Evolutionary conservation across 2,888 invertebrate genomes (phyloP).

Genomic region (Scrobipalpa costella): DNA sequence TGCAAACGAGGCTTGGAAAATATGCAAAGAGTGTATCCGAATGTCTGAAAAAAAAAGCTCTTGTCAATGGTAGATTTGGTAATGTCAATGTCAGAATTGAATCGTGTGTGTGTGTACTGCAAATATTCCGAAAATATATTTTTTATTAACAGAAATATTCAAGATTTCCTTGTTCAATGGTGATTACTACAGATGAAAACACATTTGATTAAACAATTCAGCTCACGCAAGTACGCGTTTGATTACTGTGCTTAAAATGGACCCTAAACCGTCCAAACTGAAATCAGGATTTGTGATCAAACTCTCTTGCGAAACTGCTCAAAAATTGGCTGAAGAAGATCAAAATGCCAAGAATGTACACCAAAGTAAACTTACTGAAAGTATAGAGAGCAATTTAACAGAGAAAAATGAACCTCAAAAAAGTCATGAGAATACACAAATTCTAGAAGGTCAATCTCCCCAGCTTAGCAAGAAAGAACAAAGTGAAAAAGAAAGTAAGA

Average conservation of each 20-base stretch:
- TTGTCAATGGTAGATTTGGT: neutral
- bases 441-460: neutral
- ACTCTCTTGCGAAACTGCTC: constrained; percentile 70
- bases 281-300: constrained; percentile 73
- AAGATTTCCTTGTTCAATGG: too few species aligned
- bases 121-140: too few species aligned
- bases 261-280: neutral
- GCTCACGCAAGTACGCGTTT: neutral
- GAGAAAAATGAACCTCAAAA: constrained; percentile 20
- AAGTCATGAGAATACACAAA: neutral
- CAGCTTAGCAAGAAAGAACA: neutral
- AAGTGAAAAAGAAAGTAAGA: neutral
- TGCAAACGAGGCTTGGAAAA: neutral
- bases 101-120: too few species aligned
- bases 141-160: too few species aligned
- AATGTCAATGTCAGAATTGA: neutral
- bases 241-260: neutral
- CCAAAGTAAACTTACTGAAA: neutral
- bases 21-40: neutral
- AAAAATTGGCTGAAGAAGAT: constrained; percentile 68
- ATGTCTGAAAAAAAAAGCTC: neutral
- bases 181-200: neutral
- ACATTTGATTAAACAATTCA: neutral
- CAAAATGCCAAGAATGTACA: constrained; percentile 43
- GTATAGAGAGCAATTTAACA: constrained; percentile 24